These are phyloP conservation scores for Nibea coibor DNA, from an alignment of 2,113 vertebrate genomes.

Conservation along the genomic window DNA sequence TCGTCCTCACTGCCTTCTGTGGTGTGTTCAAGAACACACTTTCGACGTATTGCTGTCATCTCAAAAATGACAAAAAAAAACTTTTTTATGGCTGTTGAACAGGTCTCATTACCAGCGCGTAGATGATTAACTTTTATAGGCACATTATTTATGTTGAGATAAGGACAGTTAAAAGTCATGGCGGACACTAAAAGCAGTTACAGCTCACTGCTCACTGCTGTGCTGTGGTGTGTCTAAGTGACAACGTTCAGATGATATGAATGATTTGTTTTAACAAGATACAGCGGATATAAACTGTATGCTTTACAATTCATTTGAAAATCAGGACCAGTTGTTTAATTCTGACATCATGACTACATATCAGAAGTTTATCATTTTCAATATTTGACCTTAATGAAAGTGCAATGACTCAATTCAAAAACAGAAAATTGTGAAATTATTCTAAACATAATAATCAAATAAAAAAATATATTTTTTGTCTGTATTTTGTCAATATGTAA, in stretches of 20 bases:
- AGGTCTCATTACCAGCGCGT: conserved; percentile 72
- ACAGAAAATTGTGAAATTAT: conserved; percentile 68
- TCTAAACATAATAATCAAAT: conserved; percentile 73
- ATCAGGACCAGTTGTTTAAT: conserved; percentile 24
- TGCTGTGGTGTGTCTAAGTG: background rate
- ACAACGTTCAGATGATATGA: conserved; percentile 1
- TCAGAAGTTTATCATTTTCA: conserved; percentile 30
- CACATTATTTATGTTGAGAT: conserved; percentile 87
- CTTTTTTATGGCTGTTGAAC: conserved; percentile 70
- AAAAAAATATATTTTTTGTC: conserved; percentile 75
- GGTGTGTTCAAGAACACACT: background rate
- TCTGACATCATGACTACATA: conserved; percentile 19
- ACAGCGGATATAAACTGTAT: background rate
- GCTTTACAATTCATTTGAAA: background rate
- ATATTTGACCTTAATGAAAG: conserved; percentile 65
- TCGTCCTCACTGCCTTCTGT: background rate
- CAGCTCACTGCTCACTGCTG: conserved; percentile 45
- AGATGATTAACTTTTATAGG: conserved; percentile 83
- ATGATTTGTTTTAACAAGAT: conserved; percentile 47
- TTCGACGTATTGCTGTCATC: conserved; percentile 24
- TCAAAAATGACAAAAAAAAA: conserved; percentile 51
- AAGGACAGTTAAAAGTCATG: conserved; percentile 76
- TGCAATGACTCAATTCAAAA: conserved; percentile 76
- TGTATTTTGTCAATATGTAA: conserved; percentile 75
- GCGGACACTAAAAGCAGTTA: conserved; percentile 58